Conservation (phyloP, 1,140 invertebrate genomes). For the Cephus cinctus region DNA sequence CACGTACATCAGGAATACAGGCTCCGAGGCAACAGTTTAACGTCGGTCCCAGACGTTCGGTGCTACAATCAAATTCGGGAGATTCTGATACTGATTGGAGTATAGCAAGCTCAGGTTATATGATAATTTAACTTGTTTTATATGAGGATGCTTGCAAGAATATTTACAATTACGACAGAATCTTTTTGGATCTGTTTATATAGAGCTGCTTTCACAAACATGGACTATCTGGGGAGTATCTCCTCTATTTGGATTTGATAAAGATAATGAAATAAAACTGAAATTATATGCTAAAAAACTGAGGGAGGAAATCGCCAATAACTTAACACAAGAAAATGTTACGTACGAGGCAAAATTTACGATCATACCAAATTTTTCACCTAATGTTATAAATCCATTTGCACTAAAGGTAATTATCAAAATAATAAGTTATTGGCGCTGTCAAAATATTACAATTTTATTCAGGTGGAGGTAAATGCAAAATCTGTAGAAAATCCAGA, state of each 20-base stretch:
- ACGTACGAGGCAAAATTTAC: slow-evolving; percentile 31
- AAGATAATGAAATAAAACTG: slow-evolving; percentile 31
- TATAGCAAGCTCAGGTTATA: too few species aligned
- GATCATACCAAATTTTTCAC: slow-evolving; percentile 21
- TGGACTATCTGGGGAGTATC: slow-evolving; percentile 44
- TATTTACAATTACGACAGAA: too few species aligned
- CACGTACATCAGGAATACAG: too few species aligned
- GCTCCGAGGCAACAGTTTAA: too few species aligned
- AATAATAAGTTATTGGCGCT: not conserved
- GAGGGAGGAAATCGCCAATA: slow-evolving; percentile 41
- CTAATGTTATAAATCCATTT: slow-evolving; percentile 23
- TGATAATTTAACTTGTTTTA: too few species aligned
- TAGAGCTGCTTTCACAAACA: slow-evolving; percentile 34
- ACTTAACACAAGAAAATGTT: slow-evolving; percentile 32
- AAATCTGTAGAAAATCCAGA: slow-evolving; percentile 7
- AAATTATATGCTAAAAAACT: slow-evolving; percentile 42
- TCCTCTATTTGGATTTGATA: slow-evolving; percentile 32
- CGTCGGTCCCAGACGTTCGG: too few species aligned
- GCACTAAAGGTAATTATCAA: slow-evolving; percentile 30
- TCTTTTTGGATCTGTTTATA: too few species aligned
- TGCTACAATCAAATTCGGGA: too few species aligned
- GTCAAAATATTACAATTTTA: slow-evolving; percentile 6
- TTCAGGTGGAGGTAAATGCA: slow-evolving; percentile 33
- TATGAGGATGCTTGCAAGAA: too few species aligned
- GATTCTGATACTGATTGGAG: too few species aligned